These are phyloP conservation scores for Chelonus insularis DNA, from an alignment of 1,140 invertebrate genomes.

Conservation along the genomic window DNA sequence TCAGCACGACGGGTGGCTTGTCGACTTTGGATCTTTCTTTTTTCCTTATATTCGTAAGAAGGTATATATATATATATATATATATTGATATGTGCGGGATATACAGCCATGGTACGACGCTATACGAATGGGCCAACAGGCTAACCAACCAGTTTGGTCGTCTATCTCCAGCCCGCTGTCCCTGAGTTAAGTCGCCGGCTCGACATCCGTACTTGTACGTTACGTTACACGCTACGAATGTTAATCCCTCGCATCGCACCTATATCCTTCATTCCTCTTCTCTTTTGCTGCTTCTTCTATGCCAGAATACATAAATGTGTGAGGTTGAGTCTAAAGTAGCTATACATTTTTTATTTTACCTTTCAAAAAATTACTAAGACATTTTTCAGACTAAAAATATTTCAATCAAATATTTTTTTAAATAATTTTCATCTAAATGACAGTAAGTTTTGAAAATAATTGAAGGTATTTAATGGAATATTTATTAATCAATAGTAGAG, in stretches of 20 bases:
- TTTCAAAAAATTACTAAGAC: too few relatives aligned
- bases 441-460: too few relatives aligned
- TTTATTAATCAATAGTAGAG: too few relatives aligned
- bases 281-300: not conserved
- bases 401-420: too few relatives aligned
- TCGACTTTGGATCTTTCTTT: conserved; percentile 3
- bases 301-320: too few relatives aligned
- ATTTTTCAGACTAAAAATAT: too few relatives aligned
- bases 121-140: conserved; percentile 5
- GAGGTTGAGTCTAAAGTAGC: too few relatives aligned
- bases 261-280: conserved; percentile 18
- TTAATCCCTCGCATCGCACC: conserved; percentile 22
- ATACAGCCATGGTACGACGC: conserved; percentile 3
- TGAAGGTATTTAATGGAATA: too few relatives aligned
- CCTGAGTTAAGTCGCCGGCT: conserved; percentile 24
- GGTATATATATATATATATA: not conserved
- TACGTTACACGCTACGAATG: conserved; percentile 30
- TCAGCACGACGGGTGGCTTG: conserved; percentile 18
- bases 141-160: conserved; percentile 25
- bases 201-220: conserved; percentile 26
- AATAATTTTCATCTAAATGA: too few relatives aligned
- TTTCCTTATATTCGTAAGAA: not conserved
- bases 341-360: too few relatives aligned
- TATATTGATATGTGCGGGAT: not conserved
- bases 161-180: conserved; percentile 18